phyloP scores from a whole-genome alignment of 2,888 invertebrate species.

The Synergus umbraculus region DNA sequence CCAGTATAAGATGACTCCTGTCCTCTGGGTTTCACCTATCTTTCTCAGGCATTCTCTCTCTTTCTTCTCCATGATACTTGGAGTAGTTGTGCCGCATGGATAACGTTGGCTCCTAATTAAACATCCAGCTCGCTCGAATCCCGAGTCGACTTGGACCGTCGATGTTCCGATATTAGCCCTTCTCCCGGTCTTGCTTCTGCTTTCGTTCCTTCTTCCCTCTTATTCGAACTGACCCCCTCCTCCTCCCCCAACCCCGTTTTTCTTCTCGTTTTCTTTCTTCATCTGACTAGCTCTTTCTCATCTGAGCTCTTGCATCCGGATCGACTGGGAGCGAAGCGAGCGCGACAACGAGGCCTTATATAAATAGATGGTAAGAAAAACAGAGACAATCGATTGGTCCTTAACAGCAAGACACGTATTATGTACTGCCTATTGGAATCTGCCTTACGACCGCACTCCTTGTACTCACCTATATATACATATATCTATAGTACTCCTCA shows the following conservation, averaged over 20 bases:
- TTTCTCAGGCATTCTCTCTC: conserved; percentile 45
- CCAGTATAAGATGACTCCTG: conserved; percentile 37
- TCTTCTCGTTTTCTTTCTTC: conserved; percentile 58
- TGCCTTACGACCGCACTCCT: conserved; percentile 42
- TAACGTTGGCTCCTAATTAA: conserved; percentile 76
- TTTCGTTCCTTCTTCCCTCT: conserved; percentile 27
- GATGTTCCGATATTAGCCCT: conserved; percentile 76
- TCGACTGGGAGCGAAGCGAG: conserved; percentile 47
- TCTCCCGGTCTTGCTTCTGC: conserved; percentile 51
- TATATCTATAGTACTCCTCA: conserved; percentile 28
- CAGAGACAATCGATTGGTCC: conserved; percentile 53
- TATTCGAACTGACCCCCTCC: conserved; percentile 23
- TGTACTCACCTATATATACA: neutral
- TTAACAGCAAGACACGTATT: conserved; percentile 56
- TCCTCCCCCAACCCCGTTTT: conserved; percentile 48
- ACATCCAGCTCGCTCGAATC: conserved; percentile 75
- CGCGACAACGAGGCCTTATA: conserved; percentile 54
- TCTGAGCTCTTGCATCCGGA: conserved; percentile 54
- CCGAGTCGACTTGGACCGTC: conserved; percentile 71
- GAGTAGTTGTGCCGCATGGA: conserved; percentile 60
- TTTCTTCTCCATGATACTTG: conserved; percentile 54
- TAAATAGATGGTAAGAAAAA: conserved; percentile 59
- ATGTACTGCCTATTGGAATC: conserved; percentile 55
- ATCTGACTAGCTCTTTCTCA: conserved; percentile 57
- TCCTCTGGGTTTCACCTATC: conserved; percentile 43